A percentile compares a stretch with the other conserved stretches of the same genome.
phyloP scores from a whole-genome alignment of 2,113 vertebrate genomes.

The Clarias batrachus region DNA sequence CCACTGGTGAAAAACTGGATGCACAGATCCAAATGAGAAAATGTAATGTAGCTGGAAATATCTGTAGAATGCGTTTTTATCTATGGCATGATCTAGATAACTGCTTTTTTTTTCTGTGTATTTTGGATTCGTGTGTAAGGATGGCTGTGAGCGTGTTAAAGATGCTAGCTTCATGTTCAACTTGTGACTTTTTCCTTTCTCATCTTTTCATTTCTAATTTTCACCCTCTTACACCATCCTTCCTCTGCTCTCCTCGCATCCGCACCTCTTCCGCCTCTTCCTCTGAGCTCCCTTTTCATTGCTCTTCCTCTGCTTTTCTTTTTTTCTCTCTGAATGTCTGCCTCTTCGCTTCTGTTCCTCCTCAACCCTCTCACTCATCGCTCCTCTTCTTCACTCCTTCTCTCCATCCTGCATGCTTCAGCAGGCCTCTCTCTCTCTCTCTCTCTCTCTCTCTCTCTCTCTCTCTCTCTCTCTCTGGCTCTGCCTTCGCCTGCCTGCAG shows the following conservation, averaged over 20 bases:
- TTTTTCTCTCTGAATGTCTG: background rate
- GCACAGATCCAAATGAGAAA: background rate
- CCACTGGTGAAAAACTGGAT: background rate
- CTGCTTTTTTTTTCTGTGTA: background rate
- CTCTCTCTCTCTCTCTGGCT: conserved; percentile 67
- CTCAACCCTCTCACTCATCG: conserved; percentile 44
- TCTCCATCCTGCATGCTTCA: conserved; percentile 71
- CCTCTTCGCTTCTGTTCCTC: conserved; percentile 36
- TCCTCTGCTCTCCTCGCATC: conserved; percentile 33
- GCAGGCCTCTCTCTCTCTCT: conserved; percentile 33
- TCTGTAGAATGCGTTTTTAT: background rate
- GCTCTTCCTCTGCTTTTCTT: conserved; percentile 31
- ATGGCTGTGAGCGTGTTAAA: background rate
- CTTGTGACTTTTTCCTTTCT: conserved; percentile 18
- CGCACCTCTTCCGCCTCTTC: conserved; percentile 30
- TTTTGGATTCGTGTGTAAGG: background rate
- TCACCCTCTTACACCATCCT: conserved; percentile 35
- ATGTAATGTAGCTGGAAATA: background rate
- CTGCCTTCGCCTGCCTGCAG: conserved; percentile 82
- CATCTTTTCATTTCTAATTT: conserved; percentile 41
- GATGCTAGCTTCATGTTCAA: background rate
- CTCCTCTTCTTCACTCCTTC: conserved; percentile 45
- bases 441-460: conserved; percentile 44
- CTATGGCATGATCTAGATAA: background rate
- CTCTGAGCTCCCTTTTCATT: conserved; percentile 36